Base-by-base conservation (phyloP, 2,113 vertebrate species). In the Rissa tridactyla region DNA sequence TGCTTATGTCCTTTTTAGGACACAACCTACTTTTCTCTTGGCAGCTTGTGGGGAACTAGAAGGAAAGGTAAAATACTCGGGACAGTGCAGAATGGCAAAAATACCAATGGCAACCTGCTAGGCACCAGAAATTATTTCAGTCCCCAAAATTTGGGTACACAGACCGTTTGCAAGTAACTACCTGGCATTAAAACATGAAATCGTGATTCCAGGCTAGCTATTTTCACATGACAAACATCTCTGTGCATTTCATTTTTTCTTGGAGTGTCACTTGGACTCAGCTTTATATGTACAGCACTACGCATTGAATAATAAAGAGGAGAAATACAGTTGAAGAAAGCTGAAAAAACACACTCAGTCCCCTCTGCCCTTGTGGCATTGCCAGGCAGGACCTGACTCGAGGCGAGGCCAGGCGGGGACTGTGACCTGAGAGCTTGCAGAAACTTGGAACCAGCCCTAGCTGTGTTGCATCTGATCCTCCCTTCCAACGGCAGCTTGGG, bases 1-100 rank as follows among this genome's bases (percentile, higher is more conserved):
- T 76, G 68, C 19, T 83, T 86, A 78, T 29, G 42, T 34, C 91
- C 86, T 91, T 93, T 91, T 94, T 76, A 94, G 77, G 86, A 76
- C 13, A 75, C 16, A 91, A 79, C 46, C 73, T 91, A 66, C 20
- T 61, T 92, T 81, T 46, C 57, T 70, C 77, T 61, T 72, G 52
- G 70, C 57, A 94, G 69, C 44, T 72, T 69, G 34, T 54, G 30
- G 11, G 34, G 7, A 94, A 52, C 11, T 49, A 25, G 34, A 86
- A 72, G 19, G 42, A 72, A 88, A 91, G 58, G 88, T 83, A 75
- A 70, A 86, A 82, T 40, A 68, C 15, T 17, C 34, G 40, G 40
- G 30, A n/a, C 26, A 44, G 8, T 25, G 75, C 3, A 64, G 30
- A 81, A 62, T 3, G 6, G n/a, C 22, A 60, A 65, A 86, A 80